Conservation (phyloP, 1,140 invertebrate genomes). For the Drosophila mayri region DNA sequence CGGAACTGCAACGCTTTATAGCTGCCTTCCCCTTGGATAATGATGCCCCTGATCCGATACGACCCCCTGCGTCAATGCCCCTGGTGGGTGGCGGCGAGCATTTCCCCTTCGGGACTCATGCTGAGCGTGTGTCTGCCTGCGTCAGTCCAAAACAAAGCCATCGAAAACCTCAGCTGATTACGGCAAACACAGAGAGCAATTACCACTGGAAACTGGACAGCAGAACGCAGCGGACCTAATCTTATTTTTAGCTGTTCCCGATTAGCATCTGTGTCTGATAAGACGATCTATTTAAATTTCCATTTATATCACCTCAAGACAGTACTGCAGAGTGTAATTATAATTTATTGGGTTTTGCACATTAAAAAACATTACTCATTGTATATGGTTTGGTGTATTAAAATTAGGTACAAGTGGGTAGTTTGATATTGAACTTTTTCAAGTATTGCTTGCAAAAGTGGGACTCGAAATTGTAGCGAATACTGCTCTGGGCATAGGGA, state of each 20-base stretch:
- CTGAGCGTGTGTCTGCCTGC: conserved; percentile 18
- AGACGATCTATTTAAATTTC: conserved; percentile 26
- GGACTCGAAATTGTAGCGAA: conserved; percentile 70
- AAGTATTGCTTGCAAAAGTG: conserved; percentile 65
- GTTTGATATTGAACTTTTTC: conserved; percentile 52
- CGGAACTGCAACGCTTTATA: neutral
- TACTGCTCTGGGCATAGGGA: conserved; percentile 64
- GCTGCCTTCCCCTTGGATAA: neutral
- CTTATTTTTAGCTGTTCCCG: conserved; percentile 27
- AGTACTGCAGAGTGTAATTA: conserved; percentile 18
- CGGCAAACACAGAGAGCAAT: conserved; percentile 7
- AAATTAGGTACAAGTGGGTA: conserved; percentile 51
- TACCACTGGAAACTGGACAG: neutral
- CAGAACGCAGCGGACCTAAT: conserved; percentile 17
- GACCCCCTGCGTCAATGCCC: conserved; percentile 11
- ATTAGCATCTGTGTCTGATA: conserved; percentile 36
- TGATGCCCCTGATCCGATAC: neutral
- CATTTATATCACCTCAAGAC: neutral
- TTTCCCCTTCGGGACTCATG: conserved; percentile 11
- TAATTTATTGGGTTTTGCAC: conserved; percentile 35
- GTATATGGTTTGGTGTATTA: neutral
- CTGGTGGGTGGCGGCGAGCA: conserved; percentile 4
- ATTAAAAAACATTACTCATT: conserved; percentile 30
- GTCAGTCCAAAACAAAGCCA: conserved; percentile 40
- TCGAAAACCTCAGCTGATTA: conserved; percentile 24